A percentile compares a stretch with the other conserved stretches of the same genome.
Conservation (phyloP, 2,888 invertebrate species). For the Polydesmus complanatus region DNA sequence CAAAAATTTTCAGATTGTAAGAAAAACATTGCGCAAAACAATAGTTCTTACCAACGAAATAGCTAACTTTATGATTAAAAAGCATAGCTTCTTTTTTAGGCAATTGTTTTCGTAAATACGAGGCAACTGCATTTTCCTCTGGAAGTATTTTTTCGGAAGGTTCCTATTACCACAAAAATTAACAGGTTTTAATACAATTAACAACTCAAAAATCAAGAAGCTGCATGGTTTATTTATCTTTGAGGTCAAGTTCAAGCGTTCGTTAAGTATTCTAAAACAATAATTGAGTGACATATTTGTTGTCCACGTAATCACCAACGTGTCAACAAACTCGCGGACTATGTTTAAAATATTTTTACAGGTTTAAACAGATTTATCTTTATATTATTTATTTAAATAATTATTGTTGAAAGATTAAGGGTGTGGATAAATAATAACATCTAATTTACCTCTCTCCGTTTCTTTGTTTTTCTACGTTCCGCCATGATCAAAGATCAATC, state of each 20-base stretch:
- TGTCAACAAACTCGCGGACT: too few relatives aligned
- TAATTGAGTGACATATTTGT: not conserved
- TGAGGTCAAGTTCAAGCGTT: not conserved
- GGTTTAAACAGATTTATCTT: not conserved
- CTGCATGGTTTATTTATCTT: too few relatives aligned
- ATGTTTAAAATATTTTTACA: not conserved
- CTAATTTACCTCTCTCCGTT: constrained; percentile 14
- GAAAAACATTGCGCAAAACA: not conserved
- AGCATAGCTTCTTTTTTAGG: constrained; percentile 92
- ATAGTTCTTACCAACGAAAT: constrained; percentile 64
- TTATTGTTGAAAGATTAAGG: not conserved
- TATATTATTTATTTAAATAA: not conserved
- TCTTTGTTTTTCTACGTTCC: constrained; percentile 12
- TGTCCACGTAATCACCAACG: not conserved
- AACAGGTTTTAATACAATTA: too few relatives aligned
- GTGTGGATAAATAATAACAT: not conserved
- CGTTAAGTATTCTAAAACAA: too few relatives aligned
- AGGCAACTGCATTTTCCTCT: constrained; percentile 83
- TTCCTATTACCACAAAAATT: constrained; percentile 12
- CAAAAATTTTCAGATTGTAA: not conserved
- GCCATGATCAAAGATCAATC: constrained; percentile 9
- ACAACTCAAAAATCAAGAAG: too few relatives aligned
- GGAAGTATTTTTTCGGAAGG: constrained; percentile 40
- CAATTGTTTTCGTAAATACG: constrained; percentile 85
- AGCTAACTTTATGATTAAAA: constrained; percentile 89